A percentile compares a stretch with the other conserved stretches of the same genome.
Evolutionary conservation across 2,888 invertebrate genomes (phyloP).

Genomic region (Drosophila testacea): DNA sequence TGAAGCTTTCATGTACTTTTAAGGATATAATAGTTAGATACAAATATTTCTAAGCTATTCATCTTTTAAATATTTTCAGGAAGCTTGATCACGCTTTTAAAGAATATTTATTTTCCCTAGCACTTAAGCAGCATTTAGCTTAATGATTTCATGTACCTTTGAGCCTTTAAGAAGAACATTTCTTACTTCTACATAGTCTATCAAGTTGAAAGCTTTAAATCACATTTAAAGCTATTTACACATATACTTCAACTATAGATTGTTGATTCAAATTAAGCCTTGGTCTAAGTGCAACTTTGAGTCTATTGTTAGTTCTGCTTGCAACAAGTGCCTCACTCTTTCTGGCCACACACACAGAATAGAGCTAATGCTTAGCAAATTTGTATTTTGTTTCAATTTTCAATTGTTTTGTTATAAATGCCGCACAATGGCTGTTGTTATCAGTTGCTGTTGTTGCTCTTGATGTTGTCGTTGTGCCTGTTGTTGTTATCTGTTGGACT

Average conservation of each 20-base stretch:
- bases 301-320: not conserved
- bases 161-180: no score
- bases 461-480: constrained; percentile 1
- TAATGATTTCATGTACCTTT: no score
- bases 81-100: no score
- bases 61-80: no score
- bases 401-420: constrained; percentile 61
- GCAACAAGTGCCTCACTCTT: not conserved
- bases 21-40: no score
- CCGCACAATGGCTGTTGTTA: constrained; percentile 47
- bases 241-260: not conserved
- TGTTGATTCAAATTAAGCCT: constrained; percentile 6
- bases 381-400: constrained; percentile 60
- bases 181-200: no score
- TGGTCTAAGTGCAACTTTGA: constrained; percentile 1
- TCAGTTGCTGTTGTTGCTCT: constrained; percentile 6
- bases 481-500: constrained; percentile 37
- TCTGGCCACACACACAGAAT: not conserved
- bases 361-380: constrained; percentile 22
- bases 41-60: no score
- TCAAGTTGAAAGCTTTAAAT: no score
- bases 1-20: no score
- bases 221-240: not conserved
- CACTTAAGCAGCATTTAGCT: no score
- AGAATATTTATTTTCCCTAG: no score